phyloP scores from a whole-genome alignment of 1,140 invertebrate species.

The Daktulosphaira vitifoliae region DNA sequence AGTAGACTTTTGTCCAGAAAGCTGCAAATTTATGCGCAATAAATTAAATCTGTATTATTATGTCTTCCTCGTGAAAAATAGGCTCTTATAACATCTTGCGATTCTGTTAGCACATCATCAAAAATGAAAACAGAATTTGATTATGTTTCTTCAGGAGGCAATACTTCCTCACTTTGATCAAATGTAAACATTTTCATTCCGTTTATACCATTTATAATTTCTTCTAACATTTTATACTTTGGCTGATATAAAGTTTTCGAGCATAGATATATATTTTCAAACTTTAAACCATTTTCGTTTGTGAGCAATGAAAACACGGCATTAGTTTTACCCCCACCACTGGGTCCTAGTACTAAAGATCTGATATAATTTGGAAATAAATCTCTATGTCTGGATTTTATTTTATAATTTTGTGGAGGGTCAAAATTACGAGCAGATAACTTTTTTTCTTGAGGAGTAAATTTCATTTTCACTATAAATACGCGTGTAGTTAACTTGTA shows the following conservation, averaged over 20 bases:
- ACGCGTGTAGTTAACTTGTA: too few species aligned
- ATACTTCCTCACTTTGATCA: slow-evolving; percentile 27
- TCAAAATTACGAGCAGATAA: too few species aligned
- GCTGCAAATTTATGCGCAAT: slow-evolving; percentile 43
- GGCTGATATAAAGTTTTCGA: slow-evolving; percentile 43
- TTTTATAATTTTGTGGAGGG: too few species aligned
- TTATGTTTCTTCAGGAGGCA: slow-evolving; percentile 35
- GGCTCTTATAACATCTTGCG: slow-evolving; percentile 36
- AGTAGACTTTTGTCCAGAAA: slow-evolving; percentile 43
- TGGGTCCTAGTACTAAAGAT: slow-evolving; percentile 40
- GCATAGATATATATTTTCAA: slow-evolving; percentile 44
- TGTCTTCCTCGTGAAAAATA: slow-evolving; percentile 44
- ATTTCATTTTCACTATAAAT: too few species aligned
- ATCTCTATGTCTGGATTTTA: slow-evolving; percentile 31
- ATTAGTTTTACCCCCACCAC: slow-evolving; percentile 43
- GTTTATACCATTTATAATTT: slow-evolving; percentile 38
- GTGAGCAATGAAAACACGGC: slow-evolving; percentile 40
- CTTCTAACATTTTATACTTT: slow-evolving; percentile 41
- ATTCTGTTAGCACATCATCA: slow-evolving; percentile 43
- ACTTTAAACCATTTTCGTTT: slow-evolving; percentile 40
- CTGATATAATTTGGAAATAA: slow-evolving; percentile 39
- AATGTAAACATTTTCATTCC: slow-evolving; percentile 32
- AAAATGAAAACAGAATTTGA: slow-evolving; percentile 42
- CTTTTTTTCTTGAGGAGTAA: too few species aligned
- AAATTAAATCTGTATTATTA: slow-evolving; percentile 43